Evolutionary conservation across 2,888 invertebrate species (phyloP), one percentile per base, ranked within the genome.

Genomic region (Rhagophthalmus giganteus): DNA sequence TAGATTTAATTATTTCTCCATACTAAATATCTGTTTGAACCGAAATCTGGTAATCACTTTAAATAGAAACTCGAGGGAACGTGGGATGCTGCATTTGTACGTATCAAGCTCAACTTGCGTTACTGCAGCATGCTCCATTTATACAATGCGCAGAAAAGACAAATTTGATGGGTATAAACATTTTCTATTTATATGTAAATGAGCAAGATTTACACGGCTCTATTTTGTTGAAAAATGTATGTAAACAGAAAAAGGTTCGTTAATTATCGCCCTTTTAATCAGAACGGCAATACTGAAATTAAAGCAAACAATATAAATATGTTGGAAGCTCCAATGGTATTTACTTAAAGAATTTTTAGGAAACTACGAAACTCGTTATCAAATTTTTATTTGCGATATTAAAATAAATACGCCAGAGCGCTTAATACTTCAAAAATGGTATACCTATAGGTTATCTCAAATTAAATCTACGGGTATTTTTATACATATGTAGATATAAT

Each of bases 91-190:
- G n/a, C n/a, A n/a, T n/a, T n/a, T n/a, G n/a, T n/a, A n/a, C n/a
- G n/a, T n/a, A n/a, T n/a, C n/a, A n/a, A n/a, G n/a, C n/a, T n/a
- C n/a, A n/a, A n/a, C n/a, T n/a, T n/a, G n/a, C n/a, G n/a, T 39
- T 52, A 46, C 34, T 52, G 45, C 51, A 46, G 34, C 32, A 46
- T 33, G 30, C 33, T 15, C 39, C 51, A 46, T 52, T 50, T 52
- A 35, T 52, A 39, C 45, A 39, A 52, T 46, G 40, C 35, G 46
- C 33, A 46, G 38, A 27, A 38, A 31, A 45, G 51, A 52, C 51
- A 52, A 52, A 46, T 52, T 52, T 52, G 51, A 52, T 52, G 51
- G 50, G 50, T 50, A 39, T 44, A 50, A 44, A 50, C 39, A 44
- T 44, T 44, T 46, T 40, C 46, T 52, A 52, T 52, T 52, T 52